These are phyloP conservation scores for Drosophila neocordata DNA, from an alignment of 1,140 invertebrate species.

Conservation along the genomic window DNA sequence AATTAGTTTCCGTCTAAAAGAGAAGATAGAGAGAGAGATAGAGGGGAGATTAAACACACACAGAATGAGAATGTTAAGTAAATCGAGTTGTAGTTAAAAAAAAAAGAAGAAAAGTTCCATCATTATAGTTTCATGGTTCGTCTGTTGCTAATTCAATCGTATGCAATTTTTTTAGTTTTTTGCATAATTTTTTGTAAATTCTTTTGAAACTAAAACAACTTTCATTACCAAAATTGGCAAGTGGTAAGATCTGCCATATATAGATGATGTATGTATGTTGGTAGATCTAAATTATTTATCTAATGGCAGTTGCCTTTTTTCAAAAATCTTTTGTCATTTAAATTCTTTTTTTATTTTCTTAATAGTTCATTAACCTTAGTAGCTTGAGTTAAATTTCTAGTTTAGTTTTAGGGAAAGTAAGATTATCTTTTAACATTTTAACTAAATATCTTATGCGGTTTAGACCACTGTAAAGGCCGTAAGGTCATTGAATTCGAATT, in stretches of 20 bases:
- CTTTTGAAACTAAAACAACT: background rate
- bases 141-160: conserved; percentile 35
- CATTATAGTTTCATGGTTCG: conserved; percentile 44
- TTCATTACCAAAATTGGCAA: background rate
- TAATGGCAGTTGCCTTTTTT: too few relatives aligned
- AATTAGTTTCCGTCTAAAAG: conserved; percentile 88
- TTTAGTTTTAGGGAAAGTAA: background rate
- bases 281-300: too few relatives aligned
- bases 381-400: background rate
- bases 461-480: background rate
- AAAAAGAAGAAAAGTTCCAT: background rate
- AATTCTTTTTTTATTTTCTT: background rate
- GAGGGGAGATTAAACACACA: background rate
- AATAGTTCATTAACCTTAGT: too few relatives aligned
- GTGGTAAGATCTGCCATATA: background rate
- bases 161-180: conserved; percentile 37
- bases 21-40: background rate
- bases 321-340: too few relatives aligned
- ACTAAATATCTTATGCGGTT: background rate
- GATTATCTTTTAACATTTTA: background rate
- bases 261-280: too few relatives aligned
- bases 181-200: conserved; percentile 24
- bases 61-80: background rate
- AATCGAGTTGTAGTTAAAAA: background rate
- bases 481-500: conserved; percentile 17